phyloP scores from a whole-genome alignment of 2,888 invertebrate species.

The Oeneis ivallda region DNA sequence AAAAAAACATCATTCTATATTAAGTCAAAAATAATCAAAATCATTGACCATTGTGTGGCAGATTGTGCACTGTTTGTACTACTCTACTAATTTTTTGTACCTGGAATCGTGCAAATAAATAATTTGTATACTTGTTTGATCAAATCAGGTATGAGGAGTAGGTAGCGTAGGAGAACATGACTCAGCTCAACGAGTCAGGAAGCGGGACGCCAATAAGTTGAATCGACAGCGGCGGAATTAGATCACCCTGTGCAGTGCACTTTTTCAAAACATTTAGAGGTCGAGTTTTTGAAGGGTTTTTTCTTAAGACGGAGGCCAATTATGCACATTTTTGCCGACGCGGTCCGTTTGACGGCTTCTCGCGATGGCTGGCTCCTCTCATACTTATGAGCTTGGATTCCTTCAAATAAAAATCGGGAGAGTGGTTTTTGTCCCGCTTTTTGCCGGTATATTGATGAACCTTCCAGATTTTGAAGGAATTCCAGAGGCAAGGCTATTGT shows the following conservation, averaged over 20 bases:
- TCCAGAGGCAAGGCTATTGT: constrained; percentile 46
- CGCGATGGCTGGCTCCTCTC: constrained; percentile 52
- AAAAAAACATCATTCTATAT: too few relatives aligned
- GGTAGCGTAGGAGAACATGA: too few relatives aligned
- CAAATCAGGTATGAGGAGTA: too few relatives aligned
- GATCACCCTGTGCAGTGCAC: constrained; percentile 72
- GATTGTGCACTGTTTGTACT: too few relatives aligned
- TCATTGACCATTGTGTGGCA: too few relatives aligned
- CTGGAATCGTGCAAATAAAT: too few relatives aligned
- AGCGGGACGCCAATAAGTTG: background rate
- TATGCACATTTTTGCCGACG: constrained; percentile 80
- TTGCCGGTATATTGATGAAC: constrained; percentile 74
- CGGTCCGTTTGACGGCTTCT: constrained; percentile 69
- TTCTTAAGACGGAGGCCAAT: constrained; percentile 71
- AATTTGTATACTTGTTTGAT: too few relatives aligned
- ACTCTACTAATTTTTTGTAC: too few relatives aligned
- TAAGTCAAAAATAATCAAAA: too few relatives aligned
- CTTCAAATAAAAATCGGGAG: constrained; percentile 77
- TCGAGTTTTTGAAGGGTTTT: constrained; percentile 77
- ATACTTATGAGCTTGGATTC: constrained; percentile 73
- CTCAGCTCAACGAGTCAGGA: too few relatives aligned
- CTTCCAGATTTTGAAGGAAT: constrained; percentile 71
- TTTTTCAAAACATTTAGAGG: constrained; percentile 79
- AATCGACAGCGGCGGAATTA: background rate
- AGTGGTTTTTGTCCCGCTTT: constrained; percentile 70